Evolutionary conservation across 2,113 vertebrate species (phyloP), one percentile per base, ranked within the genome.

Genomic region (Chaenogobius annularis): DNA sequence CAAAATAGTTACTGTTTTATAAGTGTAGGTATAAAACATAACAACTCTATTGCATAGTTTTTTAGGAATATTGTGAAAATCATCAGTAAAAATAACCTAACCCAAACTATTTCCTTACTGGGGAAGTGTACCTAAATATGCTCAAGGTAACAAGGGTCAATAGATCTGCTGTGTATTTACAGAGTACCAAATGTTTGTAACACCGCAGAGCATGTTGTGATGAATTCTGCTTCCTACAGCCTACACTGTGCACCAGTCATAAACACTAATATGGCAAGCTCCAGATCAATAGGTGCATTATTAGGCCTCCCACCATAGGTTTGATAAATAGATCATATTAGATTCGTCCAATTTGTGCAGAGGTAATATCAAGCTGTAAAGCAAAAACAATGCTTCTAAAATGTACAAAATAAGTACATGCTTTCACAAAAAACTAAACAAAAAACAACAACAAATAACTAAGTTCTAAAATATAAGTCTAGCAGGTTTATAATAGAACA

Each of bases 251-350:
- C 56, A 68, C 61, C 37, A 71, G 67, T 82, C 70, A 82, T 82
- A 65, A 78, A 66, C 65, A 59, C 65, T n/a, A 17, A 66, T 66
- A 69, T n/a, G 66, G 22, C 23, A 23, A 77, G 54, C 50, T 47
- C 44, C 64, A 59, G 26, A 31, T 31, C 26, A 31, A 31, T 31
- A 31, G 26, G 26, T 31, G 26, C 26, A 31, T 31, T 31, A 31
- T 31, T 31, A 31, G 26, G 26, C 26, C 26, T 31, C 4, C 26
- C 26, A 31, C 17, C 66, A 62, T 66, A 69, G 59, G 43, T 80
- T 69, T 77, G 71, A 83, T 83, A 56, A 75, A 75, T 70, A 74
- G 52, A 74, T 68, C 74, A 83, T 80, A 80, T 46, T 69, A 77
- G 23, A 11, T 26, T 56, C 46, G 37, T 1, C 35, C 47, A 20